Evolutionary conservation across 2,888 invertebrate species (phyloP).

Genomic region (Lucinisca nassula): DNA sequence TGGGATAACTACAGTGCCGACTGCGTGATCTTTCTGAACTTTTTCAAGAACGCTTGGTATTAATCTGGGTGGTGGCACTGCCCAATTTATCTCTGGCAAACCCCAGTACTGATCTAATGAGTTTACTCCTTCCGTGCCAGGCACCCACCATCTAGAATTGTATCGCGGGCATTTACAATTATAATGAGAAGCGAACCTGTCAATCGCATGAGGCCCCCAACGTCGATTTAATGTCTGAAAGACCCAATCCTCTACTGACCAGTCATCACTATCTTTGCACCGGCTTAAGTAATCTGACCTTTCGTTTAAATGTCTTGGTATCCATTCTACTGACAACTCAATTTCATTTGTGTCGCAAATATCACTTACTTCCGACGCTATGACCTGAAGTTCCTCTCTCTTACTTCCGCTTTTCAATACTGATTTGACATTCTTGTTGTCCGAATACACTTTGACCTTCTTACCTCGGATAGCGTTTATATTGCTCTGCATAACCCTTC

Average conservation of each 20-base stretch:
- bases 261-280: constrained; percentile 9
- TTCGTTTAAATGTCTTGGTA: not conserved
- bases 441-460: constrained; percentile 1
- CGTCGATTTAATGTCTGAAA: not conserved
- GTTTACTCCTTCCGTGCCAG: not conserved
- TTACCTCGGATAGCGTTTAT: constrained; percentile 5
- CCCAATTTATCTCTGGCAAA: not conserved
- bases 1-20: not conserved
- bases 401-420: not conserved
- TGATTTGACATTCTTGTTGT: constrained; percentile 18
- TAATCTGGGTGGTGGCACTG: constrained; percentile 10
- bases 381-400: not conserved
- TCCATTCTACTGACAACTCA: not conserved
- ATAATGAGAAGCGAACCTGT: not conserved
- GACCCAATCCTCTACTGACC: not conserved
- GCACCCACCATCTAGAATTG: constrained; percentile 13
- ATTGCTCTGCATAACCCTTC: not conserved
- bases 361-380: not conserved
- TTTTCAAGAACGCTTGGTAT: not conserved
- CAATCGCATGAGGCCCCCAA: not conserved
- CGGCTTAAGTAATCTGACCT: not conserved
- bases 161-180: not conserved
- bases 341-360: constrained; percentile 5
- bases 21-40: not conserved
- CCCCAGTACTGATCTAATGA: not conserved